A percentile compares a stretch with the other conserved stretches of the same genome.
phyloP scores from a whole-genome alignment of 2,888 invertebrate species.

The Idaea dimidiata region DNA sequence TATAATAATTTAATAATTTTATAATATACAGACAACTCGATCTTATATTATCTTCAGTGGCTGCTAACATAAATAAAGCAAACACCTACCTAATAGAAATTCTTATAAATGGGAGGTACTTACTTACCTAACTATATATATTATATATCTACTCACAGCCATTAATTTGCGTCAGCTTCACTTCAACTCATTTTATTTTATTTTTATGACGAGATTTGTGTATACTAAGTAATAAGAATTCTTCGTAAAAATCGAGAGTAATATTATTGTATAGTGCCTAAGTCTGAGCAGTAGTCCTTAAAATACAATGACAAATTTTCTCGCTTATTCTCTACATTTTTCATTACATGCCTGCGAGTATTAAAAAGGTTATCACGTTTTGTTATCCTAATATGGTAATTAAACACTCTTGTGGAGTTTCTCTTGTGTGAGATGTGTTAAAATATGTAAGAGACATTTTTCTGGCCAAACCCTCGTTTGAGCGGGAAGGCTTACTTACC shows the following conservation, averaged over 20 bases:
- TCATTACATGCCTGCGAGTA: conserved; percentile 32
- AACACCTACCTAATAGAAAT: not conserved
- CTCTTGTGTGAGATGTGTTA: conserved; percentile 7
- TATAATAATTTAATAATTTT: not conserved
- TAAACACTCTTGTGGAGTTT: conserved; percentile 15
- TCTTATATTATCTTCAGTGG: not conserved
- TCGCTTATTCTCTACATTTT: conserved; percentile 38
- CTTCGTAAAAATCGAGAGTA: conserved; percentile 56
- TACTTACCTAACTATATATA: not conserved
- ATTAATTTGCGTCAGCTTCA: conserved; percentile 18
- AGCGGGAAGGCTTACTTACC: not conserved
- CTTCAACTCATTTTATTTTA: conserved; percentile 20
- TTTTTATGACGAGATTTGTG: conserved; percentile 21
- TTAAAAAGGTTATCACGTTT: conserved; percentile 20
- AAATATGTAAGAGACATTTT: conserved; percentile 14
- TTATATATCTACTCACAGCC: not conserved
- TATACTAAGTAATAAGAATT: conserved; percentile 22
- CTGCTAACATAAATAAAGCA: not conserved
- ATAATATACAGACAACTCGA: not conserved
- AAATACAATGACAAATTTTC: conserved; percentile 33
- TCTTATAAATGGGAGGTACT: not conserved
- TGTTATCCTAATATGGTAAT: conserved; percentile 18
- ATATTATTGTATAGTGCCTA: conserved; percentile 36
- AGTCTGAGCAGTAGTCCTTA: conserved; percentile 33
- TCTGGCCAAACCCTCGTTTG: conserved; percentile 13